A percentile compares a stretch with the other conserved stretches of the same genome.
These are phyloP conservation scores for Drusus annulatus DNA, from an alignment of 1,140 invertebrate species.

Conservation along the genomic window DNA sequence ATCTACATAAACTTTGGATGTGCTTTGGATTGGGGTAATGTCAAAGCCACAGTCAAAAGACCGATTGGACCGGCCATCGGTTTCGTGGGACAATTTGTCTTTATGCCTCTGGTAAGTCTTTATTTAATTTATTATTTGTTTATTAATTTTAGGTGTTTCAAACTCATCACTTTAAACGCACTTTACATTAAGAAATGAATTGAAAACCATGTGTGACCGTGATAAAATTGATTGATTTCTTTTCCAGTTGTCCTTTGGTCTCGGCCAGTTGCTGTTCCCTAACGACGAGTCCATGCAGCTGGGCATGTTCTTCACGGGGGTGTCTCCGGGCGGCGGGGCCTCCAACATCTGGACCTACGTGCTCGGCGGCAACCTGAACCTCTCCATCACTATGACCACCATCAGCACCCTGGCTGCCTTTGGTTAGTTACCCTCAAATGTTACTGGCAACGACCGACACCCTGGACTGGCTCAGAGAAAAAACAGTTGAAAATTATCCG, in stretches of 20 bases:
- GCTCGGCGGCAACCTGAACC: slow-evolving; percentile 89
- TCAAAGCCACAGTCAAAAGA: slow-evolving; percentile 79
- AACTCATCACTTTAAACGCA: too few relatives aligned
- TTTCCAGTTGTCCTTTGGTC: slow-evolving; percentile 80
- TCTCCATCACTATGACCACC: slow-evolving; percentile 94
- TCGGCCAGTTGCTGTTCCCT: slow-evolving; percentile 83
- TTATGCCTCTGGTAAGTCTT: slow-evolving; percentile 88
- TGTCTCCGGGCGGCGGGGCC: slow-evolving; percentile 92
- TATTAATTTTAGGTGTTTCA: too few relatives aligned
- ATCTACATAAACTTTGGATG: slow-evolving; percentile 96
- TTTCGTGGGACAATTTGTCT: slow-evolving; percentile 86
- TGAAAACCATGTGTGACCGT: too few relatives aligned
- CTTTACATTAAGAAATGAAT: too few relatives aligned
- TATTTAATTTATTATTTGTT: too few relatives aligned
- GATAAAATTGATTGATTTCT: slow-evolving; percentile 59
- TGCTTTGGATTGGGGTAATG: slow-evolving; percentile 84
- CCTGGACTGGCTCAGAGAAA: too few relatives aligned
- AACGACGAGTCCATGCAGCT: slow-evolving; percentile 80
- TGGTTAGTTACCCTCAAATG: slow-evolving; percentile 70
- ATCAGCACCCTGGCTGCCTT: slow-evolving; percentile 89
- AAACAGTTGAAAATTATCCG: too few relatives aligned
- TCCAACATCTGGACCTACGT: slow-evolving; percentile 97
- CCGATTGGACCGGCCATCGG: slow-evolving; percentile 91
- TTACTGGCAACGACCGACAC: too few relatives aligned
- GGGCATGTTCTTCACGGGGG: slow-evolving; percentile 93